Evolutionary conservation across 2,888 invertebrate genomes (phyloP), one percentile per base, ranked within the genome.

Genomic region (Synanthedon myopaeformis): DNA sequence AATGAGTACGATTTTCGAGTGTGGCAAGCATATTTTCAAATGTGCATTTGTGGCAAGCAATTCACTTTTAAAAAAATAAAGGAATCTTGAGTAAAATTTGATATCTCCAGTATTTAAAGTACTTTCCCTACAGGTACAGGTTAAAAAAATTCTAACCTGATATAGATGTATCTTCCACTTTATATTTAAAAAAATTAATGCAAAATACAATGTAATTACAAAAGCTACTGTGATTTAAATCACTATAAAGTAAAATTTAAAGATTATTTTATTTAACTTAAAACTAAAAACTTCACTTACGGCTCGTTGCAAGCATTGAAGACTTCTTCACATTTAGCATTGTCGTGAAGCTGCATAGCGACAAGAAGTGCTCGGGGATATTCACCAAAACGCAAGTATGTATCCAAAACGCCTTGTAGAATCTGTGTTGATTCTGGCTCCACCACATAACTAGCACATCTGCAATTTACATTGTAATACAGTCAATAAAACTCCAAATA

Each of bases 371-470:
- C 97, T 65, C 97, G 94, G 0, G 97, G 94, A 73, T 93, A 94
- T 74, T 97, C 95, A 41, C 92, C 90, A 74, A 96, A 99, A 66
- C 94, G 93, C 55, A 94, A 82, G 65, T 97, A 98, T 60, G 98
- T 91, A 58, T 93, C 92, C 55, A 95, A 88, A 0, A 96, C 94
- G 49, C 96, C 93, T 66, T 92, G 92, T 41, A 97, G 84, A 17
- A 98, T 91, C 57, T 93, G 93, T 10, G 91, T 91, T 62, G 96
- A 95, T 72, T 99, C 99, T 8, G 96, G 94, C 72, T 98, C 97
- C 19, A 98, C 96, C 0, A 98, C 97, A 80, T 97, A 98, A 10
- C 96, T 94, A 14, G 98, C 96, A 88, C 98, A 99, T 53, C 96
- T 96, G 66, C 64, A 87, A 72, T 41, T 41, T 10, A 35, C 35